phyloP scores from a whole-genome alignment of 2,797 vertebrate species.

The Siniperca scherzeri region DNA sequence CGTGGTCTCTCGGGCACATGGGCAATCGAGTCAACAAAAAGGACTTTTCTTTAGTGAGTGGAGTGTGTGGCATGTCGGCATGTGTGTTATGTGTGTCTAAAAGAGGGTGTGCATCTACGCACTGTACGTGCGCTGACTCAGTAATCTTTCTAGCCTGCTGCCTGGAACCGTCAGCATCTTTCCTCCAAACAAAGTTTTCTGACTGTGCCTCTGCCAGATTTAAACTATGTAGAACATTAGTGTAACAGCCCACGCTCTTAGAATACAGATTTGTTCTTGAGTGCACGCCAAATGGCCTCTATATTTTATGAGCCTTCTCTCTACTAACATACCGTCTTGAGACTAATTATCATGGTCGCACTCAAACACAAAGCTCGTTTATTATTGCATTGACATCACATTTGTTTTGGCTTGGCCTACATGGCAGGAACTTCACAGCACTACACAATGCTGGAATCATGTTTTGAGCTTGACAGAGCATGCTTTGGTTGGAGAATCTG shows the following conservation, averaged over 20 bases:
- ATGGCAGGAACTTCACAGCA: constrained; percentile 66
- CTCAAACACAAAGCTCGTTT: constrained; percentile 83
- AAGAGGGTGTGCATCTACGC: constrained; percentile 25
- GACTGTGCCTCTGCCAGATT: constrained; percentile 75
- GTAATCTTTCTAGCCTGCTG: constrained; percentile 64
- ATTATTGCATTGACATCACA: constrained; percentile 79
- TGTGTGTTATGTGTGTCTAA: constrained; percentile 46
- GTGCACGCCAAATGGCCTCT: constrained; percentile 81
- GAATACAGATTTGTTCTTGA: constrained; percentile 82
- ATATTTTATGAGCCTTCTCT: constrained; percentile 83
- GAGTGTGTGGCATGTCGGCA: constrained; percentile 39
- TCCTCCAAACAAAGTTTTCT: constrained; percentile 77
- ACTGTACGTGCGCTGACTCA: constrained; percentile 75
- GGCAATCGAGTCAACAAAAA: constrained; percentile 71
- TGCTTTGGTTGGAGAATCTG: constrained; percentile 51
- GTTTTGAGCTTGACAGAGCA: constrained; percentile 60
- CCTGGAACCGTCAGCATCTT: constrained; percentile 79
- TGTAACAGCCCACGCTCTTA: constrained; percentile 77
- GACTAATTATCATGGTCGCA: constrained; percentile 83
- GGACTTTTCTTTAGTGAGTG: constrained; percentile 41
- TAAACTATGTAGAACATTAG: constrained; percentile 83
- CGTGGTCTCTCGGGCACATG: constrained; percentile 35
- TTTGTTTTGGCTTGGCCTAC: constrained; percentile 81
- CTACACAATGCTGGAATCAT: constrained; percentile 45
- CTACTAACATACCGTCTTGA: constrained; percentile 78